Percentiles rank a stretch among this genome's conserved stretches.
These are phyloP conservation scores for Ferrisia virgata DNA, from an alignment of 2,888 invertebrate species.

Conservation along the genomic window DNA sequence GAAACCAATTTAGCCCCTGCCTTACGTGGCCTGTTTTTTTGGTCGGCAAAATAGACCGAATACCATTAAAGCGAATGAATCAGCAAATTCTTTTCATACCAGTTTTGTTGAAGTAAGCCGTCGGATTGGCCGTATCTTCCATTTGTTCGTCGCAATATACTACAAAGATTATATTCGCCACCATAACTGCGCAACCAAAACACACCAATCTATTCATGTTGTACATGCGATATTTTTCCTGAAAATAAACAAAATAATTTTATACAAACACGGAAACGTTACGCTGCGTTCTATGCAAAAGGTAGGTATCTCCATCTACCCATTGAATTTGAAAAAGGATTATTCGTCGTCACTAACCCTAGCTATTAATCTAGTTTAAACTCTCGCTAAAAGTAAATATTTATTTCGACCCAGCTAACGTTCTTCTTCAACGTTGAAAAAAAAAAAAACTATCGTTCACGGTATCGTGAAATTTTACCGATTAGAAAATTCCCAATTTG, in stretches of 20 bases:
- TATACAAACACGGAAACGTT: not conserved
- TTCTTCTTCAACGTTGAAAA: not conserved
- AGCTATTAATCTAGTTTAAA: constrained; percentile 7
- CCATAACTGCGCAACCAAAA: constrained; percentile 5
- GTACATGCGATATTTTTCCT: not conserved
- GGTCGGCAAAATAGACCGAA: not conserved
- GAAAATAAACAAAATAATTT: not conserved
- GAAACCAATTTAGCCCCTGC: not conserved
- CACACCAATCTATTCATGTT: constrained; percentile 24
- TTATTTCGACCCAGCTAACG: constrained; percentile 5
- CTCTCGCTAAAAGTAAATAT: constrained; percentile 22
- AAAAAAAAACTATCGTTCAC: not conserved
- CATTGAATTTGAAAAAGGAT: constrained; percentile 7
- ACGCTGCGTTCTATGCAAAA: not conserved
- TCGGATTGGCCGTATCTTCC: not conserved
- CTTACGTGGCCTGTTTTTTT: not conserved
- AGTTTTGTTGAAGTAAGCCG: not conserved
- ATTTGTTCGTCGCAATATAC: not conserved
- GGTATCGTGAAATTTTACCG: not conserved
- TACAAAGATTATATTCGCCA: not conserved
- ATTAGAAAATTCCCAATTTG: not conserved
- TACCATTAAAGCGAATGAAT: not conserved
- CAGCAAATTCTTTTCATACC: constrained; percentile 7
- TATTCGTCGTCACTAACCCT: not conserved
- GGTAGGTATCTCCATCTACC: not conserved